Percentiles rank a stretch among this genome's conserved stretches.
Evolutionary conservation across 2,113 vertebrate species (phyloP).

Genomic region (Oncorhynchus masou): DNA sequence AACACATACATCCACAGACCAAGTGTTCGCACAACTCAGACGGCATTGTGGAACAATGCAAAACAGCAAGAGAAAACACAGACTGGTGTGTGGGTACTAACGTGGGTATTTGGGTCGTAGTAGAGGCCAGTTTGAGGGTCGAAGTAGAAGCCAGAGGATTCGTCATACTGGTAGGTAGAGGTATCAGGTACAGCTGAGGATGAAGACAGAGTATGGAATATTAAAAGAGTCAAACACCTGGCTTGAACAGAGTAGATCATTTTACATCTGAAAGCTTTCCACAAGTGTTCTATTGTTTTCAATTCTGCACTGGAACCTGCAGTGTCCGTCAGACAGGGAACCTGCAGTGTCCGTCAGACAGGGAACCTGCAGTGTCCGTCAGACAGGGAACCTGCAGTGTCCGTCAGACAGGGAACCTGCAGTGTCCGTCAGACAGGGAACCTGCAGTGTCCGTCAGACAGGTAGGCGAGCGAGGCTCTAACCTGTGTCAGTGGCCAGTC

Average conservation of each 20-base stretch:
- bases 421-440: not conserved
- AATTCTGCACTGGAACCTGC: no score
- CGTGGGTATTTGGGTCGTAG: constrained; percentile 95
- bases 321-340: no score
- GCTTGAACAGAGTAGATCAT: not conserved
- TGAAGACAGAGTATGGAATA: not conserved
- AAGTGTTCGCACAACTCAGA: no score
- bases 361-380: no score
- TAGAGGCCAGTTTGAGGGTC: constrained; percentile 93
- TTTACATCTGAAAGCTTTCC: no score
- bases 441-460: no score
- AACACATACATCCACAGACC: not conserved
- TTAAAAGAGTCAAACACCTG: not conserved
- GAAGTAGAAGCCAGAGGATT: constrained; percentile 96
- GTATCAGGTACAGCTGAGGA: constrained; percentile 82
- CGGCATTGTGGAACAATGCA: no score
- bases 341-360: no score
- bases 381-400: no score
- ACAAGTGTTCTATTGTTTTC: no score
- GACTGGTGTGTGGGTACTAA: constrained; percentile 56
- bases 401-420: not conserved
- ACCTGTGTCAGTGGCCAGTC: no score
- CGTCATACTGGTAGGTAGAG: constrained; percentile 95
- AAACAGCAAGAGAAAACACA: no score
- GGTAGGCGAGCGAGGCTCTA: not conserved